Conservation (phyloP, 1,140 invertebrate species). For the Sinella curviseta region DNA sequence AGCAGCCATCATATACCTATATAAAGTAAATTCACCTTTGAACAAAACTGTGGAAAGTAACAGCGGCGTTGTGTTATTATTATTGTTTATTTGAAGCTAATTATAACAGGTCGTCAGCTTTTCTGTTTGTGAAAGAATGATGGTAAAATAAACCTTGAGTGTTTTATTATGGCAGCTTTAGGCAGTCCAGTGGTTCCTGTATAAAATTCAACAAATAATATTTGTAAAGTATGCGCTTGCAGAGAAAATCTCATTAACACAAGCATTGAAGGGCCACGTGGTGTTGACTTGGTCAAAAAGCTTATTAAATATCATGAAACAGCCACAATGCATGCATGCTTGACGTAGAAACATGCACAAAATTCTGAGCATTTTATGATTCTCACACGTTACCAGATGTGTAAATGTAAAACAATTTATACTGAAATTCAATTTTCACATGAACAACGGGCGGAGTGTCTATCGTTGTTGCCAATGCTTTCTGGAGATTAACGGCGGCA, state of each 20-base stretch:
- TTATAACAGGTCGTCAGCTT: background rate
- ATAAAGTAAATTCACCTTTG: background rate
- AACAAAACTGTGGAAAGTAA: conserved; percentile 43
- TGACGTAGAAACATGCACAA: background rate
- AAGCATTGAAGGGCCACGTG: too few species aligned
- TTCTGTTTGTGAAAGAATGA: background rate
- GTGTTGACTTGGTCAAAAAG: background rate
- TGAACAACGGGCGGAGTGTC: conserved; percentile 52
- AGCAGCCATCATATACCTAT: conserved; percentile 74
- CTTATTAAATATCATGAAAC: background rate
- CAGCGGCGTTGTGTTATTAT: too few species aligned
- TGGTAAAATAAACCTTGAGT: conserved; percentile 64
- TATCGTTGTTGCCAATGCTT: background rate
- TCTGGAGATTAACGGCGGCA: background rate
- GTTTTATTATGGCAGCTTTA: conserved; percentile 84
- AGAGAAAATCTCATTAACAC: too few species aligned
- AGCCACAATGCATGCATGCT: background rate
- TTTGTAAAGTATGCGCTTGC: too few species aligned
- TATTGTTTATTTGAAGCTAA: background rate
- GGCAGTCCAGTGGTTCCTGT: conserved; percentile 56
- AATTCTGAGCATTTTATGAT: background rate
- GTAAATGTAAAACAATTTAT: conserved; percentile 79
- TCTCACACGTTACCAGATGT: conserved; percentile 68
- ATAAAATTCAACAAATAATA: background rate
- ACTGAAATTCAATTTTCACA: conserved; percentile 65